Base-by-base conservation (phyloP, 2,888 invertebrate species). In the Proisotoma minuta region DNA sequence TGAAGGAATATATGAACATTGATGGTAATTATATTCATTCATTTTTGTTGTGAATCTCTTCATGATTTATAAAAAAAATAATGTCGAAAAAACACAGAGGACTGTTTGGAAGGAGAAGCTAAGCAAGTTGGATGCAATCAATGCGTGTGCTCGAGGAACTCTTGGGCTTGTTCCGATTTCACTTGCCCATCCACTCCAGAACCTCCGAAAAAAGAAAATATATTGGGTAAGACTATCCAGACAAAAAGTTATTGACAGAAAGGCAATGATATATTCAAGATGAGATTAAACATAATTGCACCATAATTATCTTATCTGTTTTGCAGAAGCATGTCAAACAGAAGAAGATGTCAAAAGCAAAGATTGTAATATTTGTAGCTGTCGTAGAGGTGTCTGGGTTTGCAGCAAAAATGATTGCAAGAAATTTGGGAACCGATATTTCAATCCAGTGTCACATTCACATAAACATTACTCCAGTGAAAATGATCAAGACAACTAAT, bases 131-230 rank as follows among this genome's bases (percentile, higher is more conserved):
- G 62, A 15, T 73, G 73, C 40, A 73, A 73, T 58, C 70, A 66
- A 61, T 73, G 73, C 56, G 65, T 73, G 12, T 73, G 73, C 40
- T 69, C 68, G 48, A 54, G 57, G 52, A 71, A 73, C 49, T 73
- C 73, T n/a, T 71, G 73, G 70, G 66, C 69, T 15, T 73, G 73
- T 49, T 69, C 73, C 10, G 65, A 71, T 49, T 57, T 69, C 34
- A 58, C 57, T 27, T 73, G 73, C 54, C 65, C 70, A 26, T 50
- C 71, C 4, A 62, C 62, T 15, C 56, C 69, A 1, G 62, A 60
- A 8, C 63, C 67, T 3, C 23, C 60, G 1, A 62, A 20, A 24
- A 43, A 50, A 34, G 22, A 5, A 26, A 27, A 43, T 15, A 18
- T 26, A 18, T 10, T 3, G 5, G 57, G 48, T 57, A 39, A 18